Evolutionary conservation across 2,888 invertebrate genomes (phyloP).

Genomic region (Lepidocyrtinus sp.): DNA sequence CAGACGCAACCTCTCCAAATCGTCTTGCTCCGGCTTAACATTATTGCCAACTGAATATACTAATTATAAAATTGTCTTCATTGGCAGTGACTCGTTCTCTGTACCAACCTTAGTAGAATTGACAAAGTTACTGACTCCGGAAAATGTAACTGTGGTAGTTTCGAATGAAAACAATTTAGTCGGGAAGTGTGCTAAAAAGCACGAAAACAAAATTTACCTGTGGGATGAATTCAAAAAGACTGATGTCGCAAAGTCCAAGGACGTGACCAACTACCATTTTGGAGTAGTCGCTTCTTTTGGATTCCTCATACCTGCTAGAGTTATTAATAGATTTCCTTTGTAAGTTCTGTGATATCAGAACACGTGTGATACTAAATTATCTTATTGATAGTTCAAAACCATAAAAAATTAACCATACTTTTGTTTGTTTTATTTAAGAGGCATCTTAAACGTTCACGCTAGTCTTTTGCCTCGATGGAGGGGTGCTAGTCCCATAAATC

Average conservation of each 20-base stretch:
- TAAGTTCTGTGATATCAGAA: slow-evolving; percentile 75
- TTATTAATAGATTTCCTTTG: slow-evolving; percentile 87
- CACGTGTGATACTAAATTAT: not conserved
- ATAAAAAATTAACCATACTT: too few species aligned
- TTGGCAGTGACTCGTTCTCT: slow-evolving; percentile 89
- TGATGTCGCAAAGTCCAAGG: slow-evolving; percentile 53
- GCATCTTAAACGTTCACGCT: slow-evolving; percentile 94
- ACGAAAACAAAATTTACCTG: slow-evolving; percentile 76
- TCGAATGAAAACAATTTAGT: slow-evolving; percentile 78
- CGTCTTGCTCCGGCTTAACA: not conserved
- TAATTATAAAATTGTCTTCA: slow-evolving; percentile 80
- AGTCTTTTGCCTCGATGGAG: slow-evolving; percentile 93
- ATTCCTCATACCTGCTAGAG: slow-evolving; percentile 83
- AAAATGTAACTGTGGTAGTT: slow-evolving; percentile 61
- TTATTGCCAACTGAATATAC: not conserved
- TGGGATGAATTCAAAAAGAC: slow-evolving; percentile 76
- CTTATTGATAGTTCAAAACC: too few species aligned
- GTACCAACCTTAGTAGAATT: slow-evolving; percentile 81
- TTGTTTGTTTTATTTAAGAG: slow-evolving; percentile 76
- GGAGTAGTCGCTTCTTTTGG: slow-evolving; percentile 96
- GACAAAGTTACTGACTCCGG: slow-evolving; percentile 30
- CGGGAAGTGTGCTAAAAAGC: slow-evolving; percentile 78
- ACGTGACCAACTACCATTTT: slow-evolving; percentile 80
- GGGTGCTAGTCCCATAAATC: slow-evolving; percentile 92
- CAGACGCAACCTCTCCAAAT: not conserved